Percentiles rank a stretch among this genome's conserved stretches.
Evolutionary conservation across 1,140 invertebrate species (phyloP).

Genomic region (Dendrolimus kikuchii): DNA sequence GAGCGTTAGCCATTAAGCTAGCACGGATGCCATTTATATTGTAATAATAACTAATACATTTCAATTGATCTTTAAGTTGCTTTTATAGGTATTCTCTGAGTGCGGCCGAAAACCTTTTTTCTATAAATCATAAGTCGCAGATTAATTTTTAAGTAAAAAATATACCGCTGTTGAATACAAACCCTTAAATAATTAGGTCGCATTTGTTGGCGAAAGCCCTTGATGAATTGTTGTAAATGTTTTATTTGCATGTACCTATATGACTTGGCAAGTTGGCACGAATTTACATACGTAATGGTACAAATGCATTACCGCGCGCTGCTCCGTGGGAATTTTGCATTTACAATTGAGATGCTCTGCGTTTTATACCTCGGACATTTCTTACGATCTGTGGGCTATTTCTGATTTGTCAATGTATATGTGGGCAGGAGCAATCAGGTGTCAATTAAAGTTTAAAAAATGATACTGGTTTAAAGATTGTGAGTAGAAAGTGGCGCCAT

Average conservation of each 20-base stretch:
- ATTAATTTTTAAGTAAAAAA: constrained; percentile 2
- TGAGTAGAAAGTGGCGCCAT: no score
- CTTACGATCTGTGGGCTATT: constrained; percentile 1
- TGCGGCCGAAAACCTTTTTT: no score
- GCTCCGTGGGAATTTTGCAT: constrained; percentile 37
- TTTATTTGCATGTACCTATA: constrained; percentile 28
- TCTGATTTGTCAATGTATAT: constrained; percentile 3
- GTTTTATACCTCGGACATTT: constrained; percentile 32
- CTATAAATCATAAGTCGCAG: not conserved
- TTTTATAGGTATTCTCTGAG: no score
- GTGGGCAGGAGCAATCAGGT: not conserved
- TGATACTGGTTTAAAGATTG: no score
- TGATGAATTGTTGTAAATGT: constrained; percentile 53
- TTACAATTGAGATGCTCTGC: constrained; percentile 23
- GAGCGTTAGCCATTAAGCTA: no score
- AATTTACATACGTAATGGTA: constrained; percentile 50
- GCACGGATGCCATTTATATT: no score
- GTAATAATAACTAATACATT: no score
- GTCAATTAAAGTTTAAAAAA: no score
- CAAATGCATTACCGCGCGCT: constrained; percentile 40
- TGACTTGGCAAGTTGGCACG: constrained; percentile 22
- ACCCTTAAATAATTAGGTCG: constrained; percentile 47
- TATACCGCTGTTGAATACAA: constrained; percentile 55
- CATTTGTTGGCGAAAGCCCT: constrained; percentile 31
- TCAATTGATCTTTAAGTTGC: no score